Evolutionary conservation across 2,113 vertebrate genomes (phyloP).

Genomic region (Salvelinus sp.): DNA sequence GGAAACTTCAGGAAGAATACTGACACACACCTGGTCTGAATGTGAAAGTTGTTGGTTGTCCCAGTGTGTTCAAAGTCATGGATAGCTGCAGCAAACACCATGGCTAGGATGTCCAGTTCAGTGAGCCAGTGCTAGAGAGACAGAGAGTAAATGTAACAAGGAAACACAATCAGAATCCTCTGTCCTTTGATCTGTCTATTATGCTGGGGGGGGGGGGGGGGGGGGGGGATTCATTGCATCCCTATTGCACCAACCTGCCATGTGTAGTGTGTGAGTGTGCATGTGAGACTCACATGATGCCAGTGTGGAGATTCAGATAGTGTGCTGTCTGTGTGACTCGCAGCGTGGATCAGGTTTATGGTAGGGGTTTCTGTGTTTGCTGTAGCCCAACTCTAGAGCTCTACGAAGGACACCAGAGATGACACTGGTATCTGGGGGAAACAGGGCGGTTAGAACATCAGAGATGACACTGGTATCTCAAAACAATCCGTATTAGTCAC

Average conservation of each 20-base stretch:
- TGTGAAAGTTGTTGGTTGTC: constrained; percentile 99
- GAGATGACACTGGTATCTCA: too few relatives aligned
- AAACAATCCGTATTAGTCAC: too few relatives aligned
- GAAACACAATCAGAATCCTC: constrained; percentile 3
- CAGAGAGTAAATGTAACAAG: constrained; percentile 7
- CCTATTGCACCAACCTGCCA: constrained; percentile 46
- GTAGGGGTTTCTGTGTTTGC: constrained; percentile 96
- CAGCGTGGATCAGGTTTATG: constrained; percentile 98
- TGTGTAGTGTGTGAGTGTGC: constrained; percentile 9
- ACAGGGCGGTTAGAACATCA: not conserved
- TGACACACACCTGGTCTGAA: constrained; percentile 89
- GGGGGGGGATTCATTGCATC: constrained; percentile 33
- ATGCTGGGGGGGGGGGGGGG: too few relatives aligned
- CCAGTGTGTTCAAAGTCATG: constrained; percentile 98
- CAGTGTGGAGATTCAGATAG: constrained; percentile 96
- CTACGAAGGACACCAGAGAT: constrained; percentile 90
- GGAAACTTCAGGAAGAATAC: not conserved
- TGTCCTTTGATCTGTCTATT: not conserved
- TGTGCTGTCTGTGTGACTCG: constrained; percentile 98
- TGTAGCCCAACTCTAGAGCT: constrained; percentile 96
- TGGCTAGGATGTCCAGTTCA: constrained; percentile 98
- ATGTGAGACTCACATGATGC: constrained; percentile 86
- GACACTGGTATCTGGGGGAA: constrained; percentile 87
- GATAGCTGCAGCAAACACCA: constrained; percentile 97
- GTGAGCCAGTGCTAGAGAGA: constrained; percentile 91